These are phyloP conservation scores for Elephantulus edwardii DNA, from an alignment of 2,113 vertebrate species.

Conservation along the genomic window DNA sequence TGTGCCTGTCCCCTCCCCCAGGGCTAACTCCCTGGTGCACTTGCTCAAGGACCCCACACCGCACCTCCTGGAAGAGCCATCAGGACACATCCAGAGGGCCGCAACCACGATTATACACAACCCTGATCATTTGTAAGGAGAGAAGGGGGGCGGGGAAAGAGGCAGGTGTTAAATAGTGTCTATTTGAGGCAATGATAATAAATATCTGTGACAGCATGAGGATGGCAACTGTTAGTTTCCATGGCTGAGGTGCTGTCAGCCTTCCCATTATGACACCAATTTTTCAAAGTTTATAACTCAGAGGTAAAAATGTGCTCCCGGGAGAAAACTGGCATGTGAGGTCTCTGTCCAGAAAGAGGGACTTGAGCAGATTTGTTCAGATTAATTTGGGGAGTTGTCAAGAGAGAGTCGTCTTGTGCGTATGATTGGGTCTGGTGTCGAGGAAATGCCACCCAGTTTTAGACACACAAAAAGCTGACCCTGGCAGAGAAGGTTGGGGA, in stretches of 20 bases:
- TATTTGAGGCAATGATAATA: slow-evolving; percentile 46
- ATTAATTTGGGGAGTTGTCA: not conserved
- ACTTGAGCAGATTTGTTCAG: slow-evolving; percentile 13
- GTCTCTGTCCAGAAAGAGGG: not conserved
- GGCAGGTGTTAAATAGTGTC: slow-evolving; percentile 31
- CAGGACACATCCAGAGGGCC: not conserved
- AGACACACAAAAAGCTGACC: not conserved
- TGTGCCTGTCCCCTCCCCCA: not conserved
- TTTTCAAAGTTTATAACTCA: slow-evolving; percentile 47
- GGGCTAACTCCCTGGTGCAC: not conserved
- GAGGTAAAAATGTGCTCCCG: slow-evolving; percentile 2
- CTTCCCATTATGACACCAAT: slow-evolving; percentile 50
- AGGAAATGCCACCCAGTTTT: not conserved
- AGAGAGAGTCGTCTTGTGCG: not conserved
- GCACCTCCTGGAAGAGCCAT: not conserved
- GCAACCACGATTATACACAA: not conserved
- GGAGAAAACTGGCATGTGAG: not conserved
- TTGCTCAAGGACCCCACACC: not conserved
- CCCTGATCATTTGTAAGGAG: not conserved
- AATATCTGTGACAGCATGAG: slow-evolving; percentile 28
- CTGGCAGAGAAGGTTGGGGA: not conserved
- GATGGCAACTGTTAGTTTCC: not conserved
- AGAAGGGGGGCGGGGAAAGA: not conserved
- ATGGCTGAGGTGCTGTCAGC: slow-evolving; percentile 5
- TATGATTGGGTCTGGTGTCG: not conserved